phyloP scores from a whole-genome alignment of 1,140 invertebrate species.

The Maconellicoccus hirsutus region DNA sequence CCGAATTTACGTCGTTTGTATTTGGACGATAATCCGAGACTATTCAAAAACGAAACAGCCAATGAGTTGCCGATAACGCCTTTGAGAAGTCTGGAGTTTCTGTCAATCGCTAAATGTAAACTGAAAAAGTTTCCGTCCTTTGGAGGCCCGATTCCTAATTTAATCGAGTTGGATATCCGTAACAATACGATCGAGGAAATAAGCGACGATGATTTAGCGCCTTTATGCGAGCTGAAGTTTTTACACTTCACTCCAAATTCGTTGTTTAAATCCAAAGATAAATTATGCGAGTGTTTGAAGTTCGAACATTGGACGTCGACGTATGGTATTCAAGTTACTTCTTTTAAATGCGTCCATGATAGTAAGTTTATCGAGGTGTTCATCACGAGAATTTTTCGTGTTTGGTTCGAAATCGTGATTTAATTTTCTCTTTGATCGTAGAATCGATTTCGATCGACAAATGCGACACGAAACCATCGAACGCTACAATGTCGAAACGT shows the following conservation, averaged over 20 bases:
- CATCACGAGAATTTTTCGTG: not conserved
- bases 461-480: not conserved
- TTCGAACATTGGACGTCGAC: not conserved
- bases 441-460: not conserved
- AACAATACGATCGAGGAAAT: constrained; percentile 11
- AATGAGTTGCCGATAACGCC: constrained; percentile 25
- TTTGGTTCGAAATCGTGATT: not conserved
- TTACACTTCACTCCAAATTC: constrained; percentile 20
- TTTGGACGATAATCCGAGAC: not conserved
- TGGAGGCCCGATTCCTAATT: constrained; percentile 39
- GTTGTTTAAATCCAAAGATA: constrained; percentile 24
- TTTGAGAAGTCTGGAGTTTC: not conserved
- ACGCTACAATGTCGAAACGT: not conserved
- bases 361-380: not conserved
- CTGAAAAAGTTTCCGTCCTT: constrained; percentile 39
- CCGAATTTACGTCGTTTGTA: not conserved
- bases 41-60: not conserved
- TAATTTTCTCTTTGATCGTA: not conserved
- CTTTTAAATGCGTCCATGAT: not conserved
- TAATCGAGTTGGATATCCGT: constrained; percentile 32
- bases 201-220: not conserved
- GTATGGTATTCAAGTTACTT: not conserved
- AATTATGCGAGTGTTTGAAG: not conserved
- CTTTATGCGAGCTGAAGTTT: constrained; percentile 23
- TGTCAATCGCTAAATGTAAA: constrained; percentile 27